These are phyloP conservation scores for Bubo bubo DNA, from an alignment of 2,113 vertebrate species.

Conservation along the genomic window DNA sequence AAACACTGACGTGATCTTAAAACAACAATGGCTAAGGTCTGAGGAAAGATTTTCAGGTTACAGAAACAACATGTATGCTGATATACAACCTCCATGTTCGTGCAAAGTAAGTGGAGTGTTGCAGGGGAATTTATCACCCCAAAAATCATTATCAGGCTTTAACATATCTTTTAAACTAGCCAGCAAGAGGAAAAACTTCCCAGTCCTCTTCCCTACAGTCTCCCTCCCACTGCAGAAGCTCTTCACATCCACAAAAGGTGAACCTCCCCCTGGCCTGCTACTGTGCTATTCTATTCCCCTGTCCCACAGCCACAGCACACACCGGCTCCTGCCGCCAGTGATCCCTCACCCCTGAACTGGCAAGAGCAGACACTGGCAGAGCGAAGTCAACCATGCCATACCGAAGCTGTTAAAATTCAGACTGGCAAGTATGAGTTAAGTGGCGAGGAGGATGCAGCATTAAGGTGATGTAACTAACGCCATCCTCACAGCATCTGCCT, in stretches of 20 bases:
- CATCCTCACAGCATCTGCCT: background rate
- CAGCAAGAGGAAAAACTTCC: background rate
- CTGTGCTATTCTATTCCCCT: background rate
- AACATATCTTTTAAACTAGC: background rate
- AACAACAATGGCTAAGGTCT: background rate
- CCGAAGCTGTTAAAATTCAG: background rate
- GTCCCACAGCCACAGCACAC: background rate
- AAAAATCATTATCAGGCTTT: background rate
- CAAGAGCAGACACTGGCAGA: background rate
- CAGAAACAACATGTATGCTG: background rate
- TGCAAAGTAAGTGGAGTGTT: background rate
- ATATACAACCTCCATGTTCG: background rate
- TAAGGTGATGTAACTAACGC: background rate
- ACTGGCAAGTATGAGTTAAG: rapidly evolving
- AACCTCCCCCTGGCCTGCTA: background rate
- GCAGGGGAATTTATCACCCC: background rate
- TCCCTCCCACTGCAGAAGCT: background rate
- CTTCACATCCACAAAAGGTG: background rate
- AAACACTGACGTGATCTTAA: background rate
- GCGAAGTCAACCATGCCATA: rapidly evolving
- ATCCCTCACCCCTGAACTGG: background rate
- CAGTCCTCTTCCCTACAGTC: background rate
- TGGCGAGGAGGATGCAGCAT: background rate
- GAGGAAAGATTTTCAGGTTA: background rate
- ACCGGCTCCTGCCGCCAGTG: rapidly evolving